Base-by-base conservation (phyloP, 2,797 vertebrate genomes). In the Enteromius paludinosus region DNA sequence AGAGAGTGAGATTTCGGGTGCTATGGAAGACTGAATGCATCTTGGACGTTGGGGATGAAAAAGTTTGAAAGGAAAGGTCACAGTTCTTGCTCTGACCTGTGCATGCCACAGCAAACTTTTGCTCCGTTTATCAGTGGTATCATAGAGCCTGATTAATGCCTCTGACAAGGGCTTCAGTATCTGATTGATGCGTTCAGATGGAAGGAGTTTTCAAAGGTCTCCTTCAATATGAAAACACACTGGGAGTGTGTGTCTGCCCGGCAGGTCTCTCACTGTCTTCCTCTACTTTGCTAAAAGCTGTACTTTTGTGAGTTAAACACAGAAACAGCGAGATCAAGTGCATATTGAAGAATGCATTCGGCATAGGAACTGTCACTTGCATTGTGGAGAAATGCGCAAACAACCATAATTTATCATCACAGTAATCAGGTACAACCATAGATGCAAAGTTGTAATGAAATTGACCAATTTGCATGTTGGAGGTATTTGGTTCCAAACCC, bases 151-250 rank as follows among this genome's bases (percentile, higher is more conserved):
- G 59, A 75, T 80, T 65, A 69, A 14, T 33, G 25, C 38, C 59
- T n/a, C 52, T 89, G 28, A 64, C 15, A 0, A 14, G 28, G 61
- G 61, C 12, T 86, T 92, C 86, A 87, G 84, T 90, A 84, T 85
- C 85, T 88, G 90, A 91, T 91, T 87, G 87, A 91, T 91, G 87
- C 83, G 81, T 90, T 90, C 90, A 91, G 90, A 54, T 82, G 79
- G 82, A 64, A 82, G 82, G 65, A 77, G 71, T 78, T 81, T 83
- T 47, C 61, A 38, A 3, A 83, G 54, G 66, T 81, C 78, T 74
- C n/a, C 84, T 52, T 68, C 11, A 28, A 18, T 70, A 62, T 25
- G 49, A 68, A 23, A 69, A 79, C 65, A 56, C 65, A 41, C n/a
- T 20, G 49, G 49, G 64, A 68, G 47, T 15, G 45, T 17, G 14